Base-by-base conservation (phyloP, 1,140 invertebrate species). In the Anastrepha ludens region DNA sequence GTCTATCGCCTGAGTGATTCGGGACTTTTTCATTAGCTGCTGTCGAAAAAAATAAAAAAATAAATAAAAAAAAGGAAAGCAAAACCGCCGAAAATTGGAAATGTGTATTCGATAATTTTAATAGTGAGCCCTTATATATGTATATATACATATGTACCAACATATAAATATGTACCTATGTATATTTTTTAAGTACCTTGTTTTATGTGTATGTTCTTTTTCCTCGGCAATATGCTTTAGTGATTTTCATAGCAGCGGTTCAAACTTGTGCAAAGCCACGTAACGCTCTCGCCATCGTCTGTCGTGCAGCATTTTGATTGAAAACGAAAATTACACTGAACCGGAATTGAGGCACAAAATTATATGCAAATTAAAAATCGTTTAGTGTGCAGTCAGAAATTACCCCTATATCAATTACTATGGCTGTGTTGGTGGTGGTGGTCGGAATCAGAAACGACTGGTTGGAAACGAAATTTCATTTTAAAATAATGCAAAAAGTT, bases 281-380 rank as follows among this genome's bases (percentile, higher is more conserved):
- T n/a, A 6, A 29, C 70, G 17, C 20, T 81, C 44, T n/a, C 1
- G 0, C 17, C n/a, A 78, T 8, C 6, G 8, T 50, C 15, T 78
- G 39, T 44, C 13, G 0, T 50, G 13, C 17, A 50, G 44, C 47
- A 78, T 50, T 78, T 78, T 78, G 70, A 47, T 81, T 58, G 74
- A 58, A 55, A 81, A 55, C 44, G 47, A 55, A 81, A 81, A 29
- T 11, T 39, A 81, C 44, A 58, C n/a, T 15, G 47, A n/a, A 20
- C 74, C 6, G 8, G 9, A 81, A 55, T 11, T 55, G 47, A 81
- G 50, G 47, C 74, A 81, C 74, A 55, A 81, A 81, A 81, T 81
- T 81, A 81, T 81, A 81, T 81, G 74, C 74, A 81, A 81, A 81
- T 81, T 81, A 81, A 50, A 81, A 55, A 81, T 81, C 47, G 74